Percentiles rank a stretch among this genome's conserved stretches.
These are phyloP conservation scores for Oligia fasciuncula DNA, from an alignment of 2,888 invertebrate species.

Conservation along the genomic window DNA sequence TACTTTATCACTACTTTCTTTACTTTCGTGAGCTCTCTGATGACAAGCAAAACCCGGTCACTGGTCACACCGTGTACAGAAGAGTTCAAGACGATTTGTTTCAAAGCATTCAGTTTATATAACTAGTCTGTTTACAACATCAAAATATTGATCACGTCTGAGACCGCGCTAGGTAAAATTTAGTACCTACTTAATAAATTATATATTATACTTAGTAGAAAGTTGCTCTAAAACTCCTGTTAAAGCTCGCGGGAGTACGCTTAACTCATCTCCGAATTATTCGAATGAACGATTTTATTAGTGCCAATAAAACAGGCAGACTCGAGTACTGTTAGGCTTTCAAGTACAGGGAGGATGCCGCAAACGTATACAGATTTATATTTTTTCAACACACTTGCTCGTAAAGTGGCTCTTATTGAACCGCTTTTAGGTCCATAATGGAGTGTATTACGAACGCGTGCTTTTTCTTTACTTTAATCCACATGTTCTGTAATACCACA, in stretches of 20 bases:
- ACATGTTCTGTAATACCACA: too few species aligned
- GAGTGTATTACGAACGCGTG: too few species aligned
- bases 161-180: neutral
- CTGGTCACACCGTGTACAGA: too few species aligned
- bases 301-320: conserved; percentile 62
- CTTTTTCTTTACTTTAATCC: too few species aligned
- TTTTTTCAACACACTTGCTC: too few species aligned
- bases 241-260: conserved; percentile 32
- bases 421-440: too few species aligned
- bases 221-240: conserved; percentile 39
- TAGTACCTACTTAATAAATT: conserved; percentile 1
- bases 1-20: too few species aligned
- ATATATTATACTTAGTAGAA: conserved; percentile 27
- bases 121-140: neutral
- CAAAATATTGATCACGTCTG: conserved; percentile 15
- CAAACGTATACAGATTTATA: conserved; percentile 16
- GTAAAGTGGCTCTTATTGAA: too few species aligned
- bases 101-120: neutral
- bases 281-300: conserved; percentile 66
- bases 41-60: too few species aligned
- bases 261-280: conserved; percentile 63
- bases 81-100: too few species aligned
- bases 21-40: too few species aligned
- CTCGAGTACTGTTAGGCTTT: conserved; percentile 48
- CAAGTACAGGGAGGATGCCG: conserved; percentile 47